These are phyloP conservation scores for Palythoa heliodiscus DNA, from an alignment of 92 coral and sea anemone genomes.

Conservation along the genomic window DNA sequence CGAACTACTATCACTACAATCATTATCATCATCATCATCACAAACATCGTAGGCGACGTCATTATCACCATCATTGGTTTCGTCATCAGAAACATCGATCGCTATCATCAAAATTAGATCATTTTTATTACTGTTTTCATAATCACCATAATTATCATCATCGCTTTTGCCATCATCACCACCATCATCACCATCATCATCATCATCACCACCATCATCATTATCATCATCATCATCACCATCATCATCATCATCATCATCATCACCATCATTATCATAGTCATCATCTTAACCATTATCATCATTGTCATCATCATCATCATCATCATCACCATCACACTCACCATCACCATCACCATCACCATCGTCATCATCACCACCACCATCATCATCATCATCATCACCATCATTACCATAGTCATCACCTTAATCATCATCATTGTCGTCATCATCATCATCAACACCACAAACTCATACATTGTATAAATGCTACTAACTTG, in stretches of 20 bases:
- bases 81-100: background rate
- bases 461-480: background rate
- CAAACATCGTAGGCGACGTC: no score
- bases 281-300: background rate
- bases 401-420: background rate
- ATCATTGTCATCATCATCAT: no score
- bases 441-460: background rate
- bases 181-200: no score
- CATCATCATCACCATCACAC: background rate
- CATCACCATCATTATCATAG: background rate
- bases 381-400: no score
- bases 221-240: no score
- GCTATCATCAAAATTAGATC: background rate
- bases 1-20: no score
- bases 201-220: no score
- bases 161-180: no score
- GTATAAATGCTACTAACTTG: slow-evolving; percentile 62
- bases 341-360: background rate
- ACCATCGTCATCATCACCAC: no score
- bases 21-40: no score
- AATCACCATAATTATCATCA: no score
- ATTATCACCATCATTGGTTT: background rate
- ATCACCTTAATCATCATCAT: background rate
- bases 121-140: background rate
- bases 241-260: background rate